Conservation (phyloP, 2,113 vertebrate species). For the Oxyura jamaicensis region DNA sequence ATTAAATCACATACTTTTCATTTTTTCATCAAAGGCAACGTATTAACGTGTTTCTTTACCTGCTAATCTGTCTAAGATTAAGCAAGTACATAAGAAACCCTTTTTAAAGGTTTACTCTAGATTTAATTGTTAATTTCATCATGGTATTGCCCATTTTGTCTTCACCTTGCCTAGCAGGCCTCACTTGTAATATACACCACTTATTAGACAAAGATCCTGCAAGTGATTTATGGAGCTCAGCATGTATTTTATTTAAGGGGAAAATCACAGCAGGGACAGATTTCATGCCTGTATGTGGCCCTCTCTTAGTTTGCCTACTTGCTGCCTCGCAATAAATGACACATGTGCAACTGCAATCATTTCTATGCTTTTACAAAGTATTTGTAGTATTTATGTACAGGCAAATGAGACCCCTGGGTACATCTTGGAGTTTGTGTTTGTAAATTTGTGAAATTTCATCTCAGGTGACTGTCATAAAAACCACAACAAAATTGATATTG, state of each 20-base stretch:
- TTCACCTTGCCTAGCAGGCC: background rate
- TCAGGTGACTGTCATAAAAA: constrained; percentile 28
- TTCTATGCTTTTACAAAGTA: constrained; percentile 21
- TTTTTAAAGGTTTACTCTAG: background rate
- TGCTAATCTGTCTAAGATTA: background rate
- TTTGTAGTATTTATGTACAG: constrained; percentile 11
- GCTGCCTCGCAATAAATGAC: constrained; percentile 11
- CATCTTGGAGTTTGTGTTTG: background rate
- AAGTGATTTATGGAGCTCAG: constrained; percentile 31
- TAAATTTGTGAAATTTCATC: background rate
- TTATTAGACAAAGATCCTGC: background rate
- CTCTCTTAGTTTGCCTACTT: background rate
- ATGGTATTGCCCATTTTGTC: background rate
- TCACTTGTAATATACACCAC: background rate
- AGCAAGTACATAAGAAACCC: background rate
- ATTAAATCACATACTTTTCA: background rate
- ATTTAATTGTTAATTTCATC: background rate
- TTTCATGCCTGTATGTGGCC: constrained; percentile 41
- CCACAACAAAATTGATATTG: background rate
- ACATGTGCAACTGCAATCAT: constrained; percentile 10
- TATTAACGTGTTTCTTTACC: background rate
- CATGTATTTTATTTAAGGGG: constrained; percentile 9
- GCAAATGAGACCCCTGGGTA: background rate
- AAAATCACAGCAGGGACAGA: constrained; percentile 39
- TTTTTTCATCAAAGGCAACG: background rate